Evolutionary conservation across 2,797 vertebrate genomes (phyloP).

Genomic region (Schizothorax lantsangensis): DNA sequence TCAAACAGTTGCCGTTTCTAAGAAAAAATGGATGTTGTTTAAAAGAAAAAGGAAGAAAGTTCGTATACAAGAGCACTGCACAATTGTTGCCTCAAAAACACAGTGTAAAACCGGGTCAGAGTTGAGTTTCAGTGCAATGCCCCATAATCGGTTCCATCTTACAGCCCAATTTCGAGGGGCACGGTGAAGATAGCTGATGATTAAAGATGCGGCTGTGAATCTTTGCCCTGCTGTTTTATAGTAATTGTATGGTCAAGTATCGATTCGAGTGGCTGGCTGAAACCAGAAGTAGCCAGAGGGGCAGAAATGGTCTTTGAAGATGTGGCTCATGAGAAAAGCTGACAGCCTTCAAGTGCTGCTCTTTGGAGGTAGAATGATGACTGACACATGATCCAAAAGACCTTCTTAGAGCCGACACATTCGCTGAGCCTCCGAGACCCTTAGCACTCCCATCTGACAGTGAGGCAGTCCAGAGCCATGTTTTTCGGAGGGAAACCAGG

Average conservation of each 20-base stretch:
- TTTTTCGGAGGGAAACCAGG: constrained; percentile 28
- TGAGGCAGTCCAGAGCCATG: constrained; percentile 19
- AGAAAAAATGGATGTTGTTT: background rate
- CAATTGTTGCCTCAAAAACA: background rate
- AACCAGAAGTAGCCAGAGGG: constrained; percentile 26
- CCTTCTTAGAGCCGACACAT: constrained; percentile 38
- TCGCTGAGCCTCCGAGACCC: constrained; percentile 14
- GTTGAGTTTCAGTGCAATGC: constrained; percentile 12
- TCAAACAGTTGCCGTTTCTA: constrained; percentile 50
- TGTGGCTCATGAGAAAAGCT: constrained; percentile 37
- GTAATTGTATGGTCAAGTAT: constrained; percentile 49
- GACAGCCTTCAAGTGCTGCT: constrained; percentile 38
- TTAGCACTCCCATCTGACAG: constrained; percentile 22
- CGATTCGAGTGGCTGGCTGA: constrained; percentile 28
- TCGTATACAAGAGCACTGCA: background rate
- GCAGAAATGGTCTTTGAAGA: constrained; percentile 54
- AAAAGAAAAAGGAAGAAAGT: background rate
- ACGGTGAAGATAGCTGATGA: constrained; percentile 13
- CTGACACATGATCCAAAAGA: constrained; percentile 38
- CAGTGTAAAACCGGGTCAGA: background rate
- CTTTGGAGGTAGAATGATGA: constrained; percentile 50
- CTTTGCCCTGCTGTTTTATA: constrained; percentile 30
- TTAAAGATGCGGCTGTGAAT: constrained; percentile 45
- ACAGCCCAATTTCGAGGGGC: constrained; percentile 14
- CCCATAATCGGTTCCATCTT: constrained; percentile 33